Percentiles rank a stretch among this genome's conserved stretches.
Evolutionary conservation across 2,113 vertebrate genomes (phyloP).

Genomic region (Arothron firmamentum): DNA sequence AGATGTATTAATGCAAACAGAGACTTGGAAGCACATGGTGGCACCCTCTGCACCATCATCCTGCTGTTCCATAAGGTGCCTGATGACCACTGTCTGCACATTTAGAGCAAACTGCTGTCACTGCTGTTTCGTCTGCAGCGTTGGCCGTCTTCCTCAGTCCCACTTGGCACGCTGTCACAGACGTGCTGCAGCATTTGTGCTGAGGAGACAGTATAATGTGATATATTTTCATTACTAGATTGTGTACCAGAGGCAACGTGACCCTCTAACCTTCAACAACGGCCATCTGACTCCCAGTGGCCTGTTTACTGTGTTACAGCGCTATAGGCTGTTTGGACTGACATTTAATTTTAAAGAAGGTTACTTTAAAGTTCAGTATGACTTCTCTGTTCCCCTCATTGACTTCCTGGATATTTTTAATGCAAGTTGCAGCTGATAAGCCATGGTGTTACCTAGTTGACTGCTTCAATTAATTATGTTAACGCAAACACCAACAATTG

Average conservation of each 20-base stretch:
- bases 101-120: constrained; percentile 52
- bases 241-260: constrained; percentile 54
- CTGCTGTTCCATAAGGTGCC: constrained; percentile 30
- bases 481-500: too few species aligned
- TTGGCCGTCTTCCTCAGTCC: constrained; percentile 25
- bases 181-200: constrained; percentile 49
- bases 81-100: constrained; percentile 40
- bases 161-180: constrained; percentile 62
- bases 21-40: constrained; percentile 21
- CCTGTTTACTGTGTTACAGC: constrained; percentile 46
- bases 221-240: constrained; percentile 68
- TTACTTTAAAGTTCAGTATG: background rate
- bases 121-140: constrained; percentile 53
- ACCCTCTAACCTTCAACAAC: constrained; percentile 61
- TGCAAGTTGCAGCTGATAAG: constrained; percentile 9
- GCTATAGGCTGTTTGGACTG: constrained; percentile 32
- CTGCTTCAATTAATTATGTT: too few species aligned
- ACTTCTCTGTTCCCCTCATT: background rate
- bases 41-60: constrained; percentile 19
- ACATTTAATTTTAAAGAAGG: constrained; percentile 14
- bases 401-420: constrained; percentile 1
- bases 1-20: constrained; percentile 22
- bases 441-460: background rate
- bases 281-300: constrained; percentile 47
- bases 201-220: constrained; percentile 57